A percentile compares a stretch with the other conserved stretches of the same genome.
Conservation (phyloP, 2,888 invertebrate species). For the Leptopterna dolabrata region DNA sequence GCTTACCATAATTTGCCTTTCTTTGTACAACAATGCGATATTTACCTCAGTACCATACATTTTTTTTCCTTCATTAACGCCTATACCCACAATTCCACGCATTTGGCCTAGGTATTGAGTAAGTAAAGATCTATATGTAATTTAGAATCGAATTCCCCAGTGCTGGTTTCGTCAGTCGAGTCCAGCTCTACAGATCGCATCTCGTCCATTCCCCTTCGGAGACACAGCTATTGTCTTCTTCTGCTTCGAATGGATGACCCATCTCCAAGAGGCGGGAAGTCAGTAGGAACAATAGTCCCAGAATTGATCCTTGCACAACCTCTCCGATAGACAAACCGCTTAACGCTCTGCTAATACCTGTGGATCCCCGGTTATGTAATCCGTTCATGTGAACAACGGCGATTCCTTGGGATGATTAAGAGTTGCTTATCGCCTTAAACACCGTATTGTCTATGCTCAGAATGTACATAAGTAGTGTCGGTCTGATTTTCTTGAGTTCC, state of each 20-base stretch:
- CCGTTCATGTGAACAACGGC: neutral
- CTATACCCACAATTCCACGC: no score
- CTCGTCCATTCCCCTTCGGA: neutral
- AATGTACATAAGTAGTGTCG: no score
- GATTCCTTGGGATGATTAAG: neutral
- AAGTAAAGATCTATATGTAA: neutral
- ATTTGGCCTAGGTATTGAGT: no score
- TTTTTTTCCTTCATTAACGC: no score
- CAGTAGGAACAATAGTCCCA: constrained; percentile 3
- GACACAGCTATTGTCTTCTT: neutral
- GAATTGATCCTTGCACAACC: neutral
- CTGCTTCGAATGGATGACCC: neutral
- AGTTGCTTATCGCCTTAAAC: neutral
- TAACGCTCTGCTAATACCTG: neutral
- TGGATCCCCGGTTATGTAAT: neutral
- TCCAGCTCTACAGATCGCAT: neutral
- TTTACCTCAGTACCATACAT: no score
- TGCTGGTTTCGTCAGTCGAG: neutral
- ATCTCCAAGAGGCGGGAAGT: neutral
- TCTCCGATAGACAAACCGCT: neutral
- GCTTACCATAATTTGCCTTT: no score
- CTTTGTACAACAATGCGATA: no score
- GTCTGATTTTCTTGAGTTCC: no score
- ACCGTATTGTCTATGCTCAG: neutral
- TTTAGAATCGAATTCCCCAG: neutral